Evolutionary conservation across 2,113 vertebrate genomes (phyloP).

Genomic region (Archilochus colubris): DNA sequence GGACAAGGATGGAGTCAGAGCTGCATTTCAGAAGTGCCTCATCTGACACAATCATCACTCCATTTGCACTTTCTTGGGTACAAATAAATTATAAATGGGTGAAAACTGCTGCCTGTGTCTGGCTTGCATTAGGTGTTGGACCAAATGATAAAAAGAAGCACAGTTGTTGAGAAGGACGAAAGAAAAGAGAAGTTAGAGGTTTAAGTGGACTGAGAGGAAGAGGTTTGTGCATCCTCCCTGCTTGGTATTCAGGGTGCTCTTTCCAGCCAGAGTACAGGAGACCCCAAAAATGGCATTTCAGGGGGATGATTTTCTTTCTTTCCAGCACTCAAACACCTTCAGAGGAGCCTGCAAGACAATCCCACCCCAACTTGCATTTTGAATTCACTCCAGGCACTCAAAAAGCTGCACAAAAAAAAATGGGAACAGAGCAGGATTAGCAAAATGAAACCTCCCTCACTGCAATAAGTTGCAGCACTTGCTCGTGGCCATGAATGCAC

Average conservation of each 20-base stretch:
- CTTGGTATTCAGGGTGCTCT: neutral
- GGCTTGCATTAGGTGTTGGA: neutral
- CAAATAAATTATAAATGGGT: neutral
- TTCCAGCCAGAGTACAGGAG: neutral
- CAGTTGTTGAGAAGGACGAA: neutral
- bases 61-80: neutral
- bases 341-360: slow-evolving; percentile 20
- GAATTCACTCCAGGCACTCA: slow-evolving; percentile 14
- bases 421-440: slow-evolving; percentile 35
- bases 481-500: neutral
- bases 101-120: neutral
- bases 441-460: neutral
- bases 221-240: slow-evolving; percentile 22
- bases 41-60: neutral
- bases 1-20: neutral
- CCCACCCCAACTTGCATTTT: neutral
- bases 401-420: neutral
- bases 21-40: neutral
- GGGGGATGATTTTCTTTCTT: neutral
- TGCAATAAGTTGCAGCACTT: neutral
- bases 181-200: neutral
- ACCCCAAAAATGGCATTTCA: neutral
- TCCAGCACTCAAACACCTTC: neutral
- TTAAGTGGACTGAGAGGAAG: neutral
- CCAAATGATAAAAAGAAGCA: neutral